Evolutionary conservation across 2,797 vertebrate species (phyloP).

Genomic region (Orestias chungarensis): DNA sequence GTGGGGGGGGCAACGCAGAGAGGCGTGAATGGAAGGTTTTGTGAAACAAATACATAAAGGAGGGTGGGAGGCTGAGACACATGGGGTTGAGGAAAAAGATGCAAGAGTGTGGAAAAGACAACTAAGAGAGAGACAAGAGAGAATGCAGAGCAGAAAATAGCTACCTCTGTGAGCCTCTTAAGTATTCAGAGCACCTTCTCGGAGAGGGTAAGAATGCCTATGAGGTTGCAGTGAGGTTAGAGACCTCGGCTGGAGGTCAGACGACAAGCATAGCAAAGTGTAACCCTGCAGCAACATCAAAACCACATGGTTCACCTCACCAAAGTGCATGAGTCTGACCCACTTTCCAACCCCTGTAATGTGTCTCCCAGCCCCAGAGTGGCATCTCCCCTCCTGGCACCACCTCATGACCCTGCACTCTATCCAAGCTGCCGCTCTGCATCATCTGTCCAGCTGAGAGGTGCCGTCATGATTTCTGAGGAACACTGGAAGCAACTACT

Average conservation of each 20-base stretch:
- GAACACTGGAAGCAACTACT: slow-evolving; percentile 7
- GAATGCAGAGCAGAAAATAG: slow-evolving; percentile 58
- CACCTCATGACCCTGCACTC: background rate
- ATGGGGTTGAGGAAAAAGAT: slow-evolving; percentile 50
- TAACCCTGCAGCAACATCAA: slow-evolving; percentile 41
- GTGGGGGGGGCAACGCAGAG: slow-evolving; percentile 16
- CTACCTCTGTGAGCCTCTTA: slow-evolving; percentile 64
- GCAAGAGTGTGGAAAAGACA: slow-evolving; percentile 28
- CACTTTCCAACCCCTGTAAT: slow-evolving; percentile 23
- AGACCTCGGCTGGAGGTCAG: slow-evolving; percentile 48
- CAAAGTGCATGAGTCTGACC: slow-evolving; percentile 38
- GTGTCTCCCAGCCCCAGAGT: slow-evolving; percentile 26
- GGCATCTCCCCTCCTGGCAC: slow-evolving; percentile 2
- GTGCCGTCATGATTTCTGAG: slow-evolving; percentile 16
- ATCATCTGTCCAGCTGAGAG: slow-evolving; percentile 38
- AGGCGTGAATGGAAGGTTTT: slow-evolving; percentile 59
- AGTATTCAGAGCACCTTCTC: slow-evolving; percentile 63
- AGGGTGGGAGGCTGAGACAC: slow-evolving; percentile 41
- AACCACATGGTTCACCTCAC: slow-evolving; percentile 39
- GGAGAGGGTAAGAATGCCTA: slow-evolving; percentile 16
- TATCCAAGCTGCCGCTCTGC: slow-evolving; percentile 12
- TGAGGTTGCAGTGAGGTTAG: slow-evolving; percentile 7
- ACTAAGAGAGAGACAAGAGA: slow-evolving; percentile 13
- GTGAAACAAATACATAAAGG: slow-evolving; percentile 61
- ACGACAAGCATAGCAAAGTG: slow-evolving; percentile 31